These are phyloP conservation scores for Anguilla marmorata DNA, from an alignment of 2,797 vertebrate species.

Conservation along the genomic window DNA sequence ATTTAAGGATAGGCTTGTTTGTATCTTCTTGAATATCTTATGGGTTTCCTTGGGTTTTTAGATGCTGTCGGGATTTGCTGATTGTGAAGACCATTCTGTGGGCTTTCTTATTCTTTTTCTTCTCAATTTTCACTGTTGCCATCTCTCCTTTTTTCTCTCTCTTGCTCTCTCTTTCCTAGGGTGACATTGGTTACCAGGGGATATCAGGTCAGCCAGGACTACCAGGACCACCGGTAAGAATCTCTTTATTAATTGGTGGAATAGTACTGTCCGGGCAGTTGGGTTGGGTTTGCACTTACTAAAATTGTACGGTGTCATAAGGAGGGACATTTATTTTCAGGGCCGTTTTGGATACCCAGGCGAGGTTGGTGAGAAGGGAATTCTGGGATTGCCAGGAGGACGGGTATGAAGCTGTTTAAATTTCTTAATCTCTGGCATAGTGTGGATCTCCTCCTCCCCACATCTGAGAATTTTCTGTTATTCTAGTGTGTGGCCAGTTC, in stretches of 20 bases:
- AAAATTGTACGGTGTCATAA: neutral
- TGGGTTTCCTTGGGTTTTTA: slow-evolving; percentile 5
- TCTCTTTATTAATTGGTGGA: neutral
- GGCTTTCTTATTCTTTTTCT: neutral
- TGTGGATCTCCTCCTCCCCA: neutral
- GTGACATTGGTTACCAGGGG: slow-evolving; percentile 76
- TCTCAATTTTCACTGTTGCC: neutral
- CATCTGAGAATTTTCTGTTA: no score
- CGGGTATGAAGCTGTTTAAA: slow-evolving; percentile 72
- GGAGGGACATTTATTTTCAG: slow-evolving; percentile 58
- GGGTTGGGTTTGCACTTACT: neutral
- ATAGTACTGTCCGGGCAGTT: no score
- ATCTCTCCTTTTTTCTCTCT: slow-evolving; percentile 19
- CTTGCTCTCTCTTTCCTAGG: slow-evolving; percentile 65
- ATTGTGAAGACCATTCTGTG: slow-evolving; percentile 2
- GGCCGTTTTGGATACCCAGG: slow-evolving; percentile 69
- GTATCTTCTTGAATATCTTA: neutral
- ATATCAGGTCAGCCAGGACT: slow-evolving; percentile 68
- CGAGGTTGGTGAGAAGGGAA: slow-evolving; percentile 87
- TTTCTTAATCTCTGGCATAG: neutral
- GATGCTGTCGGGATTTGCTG: slow-evolving; percentile 16
- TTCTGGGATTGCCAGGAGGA: slow-evolving; percentile 84
- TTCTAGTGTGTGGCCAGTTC: no score
- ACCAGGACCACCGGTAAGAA: slow-evolving; percentile 76
- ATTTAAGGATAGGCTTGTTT: slow-evolving; percentile 1